phyloP scores from a whole-genome alignment of 2,113 vertebrate species.

The Rhabdornis inornatus region DNA sequence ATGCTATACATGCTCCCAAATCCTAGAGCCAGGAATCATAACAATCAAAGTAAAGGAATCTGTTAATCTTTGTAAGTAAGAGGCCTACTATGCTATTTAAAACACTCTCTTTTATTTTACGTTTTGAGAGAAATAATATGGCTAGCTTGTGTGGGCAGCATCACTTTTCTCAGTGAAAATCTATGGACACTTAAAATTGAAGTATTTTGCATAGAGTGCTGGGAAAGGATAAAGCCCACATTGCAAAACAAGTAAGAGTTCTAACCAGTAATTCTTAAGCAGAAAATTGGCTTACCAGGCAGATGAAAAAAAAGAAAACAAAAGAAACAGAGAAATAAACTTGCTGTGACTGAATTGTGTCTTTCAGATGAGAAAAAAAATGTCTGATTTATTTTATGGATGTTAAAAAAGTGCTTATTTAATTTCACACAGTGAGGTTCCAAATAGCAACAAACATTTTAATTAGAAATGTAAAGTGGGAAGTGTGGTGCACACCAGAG shows the following conservation, averaged over 20 bases:
- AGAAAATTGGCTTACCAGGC: conserved; percentile 95
- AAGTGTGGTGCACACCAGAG: conserved; percentile 72
- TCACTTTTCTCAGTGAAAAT: conserved; percentile 50
- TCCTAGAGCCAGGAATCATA: not conserved
- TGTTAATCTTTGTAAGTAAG: conserved; percentile 11
- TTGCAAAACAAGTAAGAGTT: conserved; percentile 83
- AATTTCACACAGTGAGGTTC: conserved; percentile 86
- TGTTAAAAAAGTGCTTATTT: conserved; percentile 85
- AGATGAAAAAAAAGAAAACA: conserved; percentile 86
- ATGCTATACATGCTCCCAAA: not conserved
- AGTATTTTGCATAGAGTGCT: conserved; percentile 74
- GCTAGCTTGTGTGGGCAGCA: not conserved
- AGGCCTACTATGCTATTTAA: not conserved
- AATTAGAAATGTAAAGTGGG: conserved; percentile 80
- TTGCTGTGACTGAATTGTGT: conserved; percentile 88
- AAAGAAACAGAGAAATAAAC: conserved; percentile 87
- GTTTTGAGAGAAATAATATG: conserved; percentile 16
- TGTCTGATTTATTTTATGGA: conserved; percentile 85
- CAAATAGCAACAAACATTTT: conserved; percentile 85
- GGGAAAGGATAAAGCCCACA: conserved; percentile 85
- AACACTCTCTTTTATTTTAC: not conserved
- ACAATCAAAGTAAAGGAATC: not conserved
- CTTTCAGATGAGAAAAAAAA: conserved; percentile 75
- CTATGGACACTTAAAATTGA: conserved; percentile 72
- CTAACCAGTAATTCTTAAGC: conserved; percentile 86